Evolutionary conservation across 2,888 invertebrate species (phyloP), one percentile per base, ranked within the genome.

Genomic region (Drosophila greeni): DNA sequence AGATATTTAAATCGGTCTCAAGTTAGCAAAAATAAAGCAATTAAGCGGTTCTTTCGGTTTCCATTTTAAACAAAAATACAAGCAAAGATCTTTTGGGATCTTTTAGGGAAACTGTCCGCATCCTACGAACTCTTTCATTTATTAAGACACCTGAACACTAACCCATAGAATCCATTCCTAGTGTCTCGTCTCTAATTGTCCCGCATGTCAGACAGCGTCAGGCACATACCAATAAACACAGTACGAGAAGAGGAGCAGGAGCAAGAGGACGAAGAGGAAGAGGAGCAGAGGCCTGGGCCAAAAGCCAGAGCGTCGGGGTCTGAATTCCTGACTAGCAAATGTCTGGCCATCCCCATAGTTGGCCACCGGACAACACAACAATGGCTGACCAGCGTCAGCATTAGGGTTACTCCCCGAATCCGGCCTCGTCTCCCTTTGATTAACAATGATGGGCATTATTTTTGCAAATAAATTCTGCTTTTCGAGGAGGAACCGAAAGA

Each of bases 371-470:
- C 53, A 60, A 20, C 52, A 56, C 56, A 66, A 78, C 78, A 81
- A 76, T 73, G 60, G 66, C 62, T 74, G 74, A 76, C 80, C 76
- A 79, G 69, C 57, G 71, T 62, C 65, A 53, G 66, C 43, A 67
- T 67, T 58, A 59, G 59, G 43, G 37, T 29, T 52, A 34, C 43
- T 37, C 26, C 31, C 12, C 43, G 40, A 57, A 57, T 34, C 40
- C 58, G 58, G 23, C 36, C 58, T 24, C 54, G 53, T 45, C 36
- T 48, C 49, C 60, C 68, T 79, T 76, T 84, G 84, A 82, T 82
- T 84, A 84, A 73, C 80, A 75, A 79, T 84, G 84, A 82, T 84
- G 81, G 84, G 77, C 84, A 84, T 81, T 84, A 82, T 79, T 81
- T 81, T 76, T 76, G 72, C 76, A 82, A 75, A 79, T 82, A 75